Conservation (phyloP, 2,797 vertebrate genomes). For the Sarcophilus harrisii region DNA sequence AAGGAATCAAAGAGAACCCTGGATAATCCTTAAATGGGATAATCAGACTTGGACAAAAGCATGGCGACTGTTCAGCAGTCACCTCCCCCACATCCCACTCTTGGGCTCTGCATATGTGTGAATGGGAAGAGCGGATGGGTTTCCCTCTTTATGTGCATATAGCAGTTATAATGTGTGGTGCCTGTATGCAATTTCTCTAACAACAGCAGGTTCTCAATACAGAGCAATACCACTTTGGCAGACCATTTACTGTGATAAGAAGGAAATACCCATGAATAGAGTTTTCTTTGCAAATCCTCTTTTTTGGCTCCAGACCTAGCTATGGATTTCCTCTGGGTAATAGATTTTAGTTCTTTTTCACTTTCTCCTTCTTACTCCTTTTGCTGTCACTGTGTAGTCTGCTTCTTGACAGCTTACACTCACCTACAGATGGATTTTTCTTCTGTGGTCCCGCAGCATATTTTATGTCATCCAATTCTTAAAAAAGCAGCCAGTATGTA, state of each 20-base stretch:
- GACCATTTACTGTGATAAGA: conserved; percentile 35
- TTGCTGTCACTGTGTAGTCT: neutral
- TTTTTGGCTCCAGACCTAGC: conserved; percentile 61
- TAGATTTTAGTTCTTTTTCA: conserved; percentile 42
- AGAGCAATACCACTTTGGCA: conserved; percentile 25
- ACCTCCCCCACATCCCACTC: accelerated
- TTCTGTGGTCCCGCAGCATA: neutral
- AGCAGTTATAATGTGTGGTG: neutral
- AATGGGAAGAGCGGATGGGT: neutral
- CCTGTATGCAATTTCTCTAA: conserved; percentile 26
- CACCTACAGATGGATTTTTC: neutral
- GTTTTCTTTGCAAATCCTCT: conserved; percentile 67
- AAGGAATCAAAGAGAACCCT: neutral
- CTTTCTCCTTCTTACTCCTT: conserved; percentile 1
- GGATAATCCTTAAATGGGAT: neutral
- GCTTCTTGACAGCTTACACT: neutral
- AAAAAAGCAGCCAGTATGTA: neutral
- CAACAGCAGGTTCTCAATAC: conserved; percentile 53
- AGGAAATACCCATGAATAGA: conserved; percentile 55
- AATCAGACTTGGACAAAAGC: neutral
- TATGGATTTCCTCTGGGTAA: conserved; percentile 64
- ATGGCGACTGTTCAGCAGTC: neutral
- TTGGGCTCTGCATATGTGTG: neutral
- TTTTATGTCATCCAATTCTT: neutral
- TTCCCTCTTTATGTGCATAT: neutral